Conservation (phyloP, 2,113 vertebrate genomes). For the Pseudopodoces humilis region DNA sequence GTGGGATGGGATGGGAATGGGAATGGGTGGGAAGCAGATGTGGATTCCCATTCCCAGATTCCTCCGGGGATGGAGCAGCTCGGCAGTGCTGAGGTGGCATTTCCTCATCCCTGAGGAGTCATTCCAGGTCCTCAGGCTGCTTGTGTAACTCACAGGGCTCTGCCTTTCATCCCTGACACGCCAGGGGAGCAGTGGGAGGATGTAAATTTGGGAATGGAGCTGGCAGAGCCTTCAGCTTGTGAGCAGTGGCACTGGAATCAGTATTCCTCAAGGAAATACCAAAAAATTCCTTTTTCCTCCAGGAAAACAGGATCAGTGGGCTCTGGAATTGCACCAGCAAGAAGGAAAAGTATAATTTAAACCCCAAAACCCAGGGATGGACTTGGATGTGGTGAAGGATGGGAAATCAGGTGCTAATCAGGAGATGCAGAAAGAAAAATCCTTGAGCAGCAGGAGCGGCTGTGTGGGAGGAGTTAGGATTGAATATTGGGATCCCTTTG, state of each 20-base stretch:
- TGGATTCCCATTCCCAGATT: not conserved
- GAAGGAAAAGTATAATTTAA: not conserved
- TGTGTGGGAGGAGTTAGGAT: not conserved
- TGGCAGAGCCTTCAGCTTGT: not conserved
- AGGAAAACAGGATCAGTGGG: not conserved
- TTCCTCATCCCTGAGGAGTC: not conserved
- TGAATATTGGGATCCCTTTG: not conserved
- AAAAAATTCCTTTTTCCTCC: too few species aligned
- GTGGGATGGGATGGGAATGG: too few species aligned
- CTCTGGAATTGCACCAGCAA: not conserved
- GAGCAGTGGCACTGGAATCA: not conserved
- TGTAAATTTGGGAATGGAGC: not conserved
- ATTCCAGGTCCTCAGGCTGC: not conserved
- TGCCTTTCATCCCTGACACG: not conserved
- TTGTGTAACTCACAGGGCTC: not conserved
- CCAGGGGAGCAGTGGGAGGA: not conserved
- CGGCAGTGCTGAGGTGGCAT: not conserved
- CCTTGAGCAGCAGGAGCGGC: not conserved
- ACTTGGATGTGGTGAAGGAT: not conserved
- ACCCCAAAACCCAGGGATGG: not conserved
- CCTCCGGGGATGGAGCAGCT: not conserved
- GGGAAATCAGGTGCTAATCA: not conserved
- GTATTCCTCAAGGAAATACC: not conserved
- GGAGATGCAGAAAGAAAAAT: not conserved
- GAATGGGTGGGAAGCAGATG: fast-evolving